Percentiles rank a stretch among this genome's conserved stretches.
These are phyloP conservation scores for Pinctada fucata DNA, from an alignment of 2,888 invertebrate species.

Conservation along the genomic window DNA sequence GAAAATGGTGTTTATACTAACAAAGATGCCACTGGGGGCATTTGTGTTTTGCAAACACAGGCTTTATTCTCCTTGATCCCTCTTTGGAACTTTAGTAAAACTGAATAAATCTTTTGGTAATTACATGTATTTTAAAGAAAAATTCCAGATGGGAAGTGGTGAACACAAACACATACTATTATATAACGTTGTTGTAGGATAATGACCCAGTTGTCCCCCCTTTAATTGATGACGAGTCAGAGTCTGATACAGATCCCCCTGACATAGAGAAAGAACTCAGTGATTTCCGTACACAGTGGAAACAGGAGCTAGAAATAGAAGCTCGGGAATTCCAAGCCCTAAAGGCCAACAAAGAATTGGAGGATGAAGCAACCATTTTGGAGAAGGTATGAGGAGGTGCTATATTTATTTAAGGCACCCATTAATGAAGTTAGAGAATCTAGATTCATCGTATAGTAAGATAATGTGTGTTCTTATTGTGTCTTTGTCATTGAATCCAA, in stretches of 20 bases:
- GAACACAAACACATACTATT: slow-evolving; percentile 1
- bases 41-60: no score
- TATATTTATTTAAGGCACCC: no score
- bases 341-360: neutral
- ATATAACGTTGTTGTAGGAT: slow-evolving; percentile 14
- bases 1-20: no score
- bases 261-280: slow-evolving; percentile 60
- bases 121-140: no score
- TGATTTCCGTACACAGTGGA: slow-evolving; percentile 72
- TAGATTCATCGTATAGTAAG: no score
- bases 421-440: no score
- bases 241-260: slow-evolving; percentile 40
- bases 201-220: slow-evolving; percentile 27
- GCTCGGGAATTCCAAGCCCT: neutral
- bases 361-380: slow-evolving; percentile 3
- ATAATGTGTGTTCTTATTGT: no score
- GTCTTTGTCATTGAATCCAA: no score
- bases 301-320: slow-evolving; percentile 54
- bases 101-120: no score
- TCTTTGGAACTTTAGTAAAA: neutral
- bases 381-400: slow-evolving; percentile 1
- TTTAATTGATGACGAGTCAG: slow-evolving; percentile 17
- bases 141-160: no score
- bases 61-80: neutral
- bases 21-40: no score